phyloP scores from a whole-genome alignment of 2,113 vertebrate species.

The Taxidea taxus region DNA sequence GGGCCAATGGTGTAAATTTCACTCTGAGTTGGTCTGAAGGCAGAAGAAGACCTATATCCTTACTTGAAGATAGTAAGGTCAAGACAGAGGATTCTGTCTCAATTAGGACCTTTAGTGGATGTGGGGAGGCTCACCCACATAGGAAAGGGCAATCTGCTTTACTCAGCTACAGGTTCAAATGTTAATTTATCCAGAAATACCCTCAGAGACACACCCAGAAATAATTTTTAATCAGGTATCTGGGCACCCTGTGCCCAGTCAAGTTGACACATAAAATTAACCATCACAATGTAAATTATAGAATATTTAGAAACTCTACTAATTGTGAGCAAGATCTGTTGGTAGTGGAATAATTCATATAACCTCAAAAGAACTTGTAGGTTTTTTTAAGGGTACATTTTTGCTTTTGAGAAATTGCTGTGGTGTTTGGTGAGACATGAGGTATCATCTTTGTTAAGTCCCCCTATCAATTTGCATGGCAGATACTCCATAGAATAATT shows the following conservation, averaged over 20 bases:
- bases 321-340: not conserved
- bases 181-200: not conserved
- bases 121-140: not conserved
- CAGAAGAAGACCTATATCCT: not conserved
- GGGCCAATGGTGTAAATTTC: not conserved
- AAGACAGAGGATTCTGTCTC: not conserved
- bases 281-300: not conserved
- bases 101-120: not conserved
- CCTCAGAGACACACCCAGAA: not conserved
- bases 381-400: not conserved
- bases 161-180: not conserved
- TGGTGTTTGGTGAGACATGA: conserved; percentile 69
- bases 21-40: not conserved
- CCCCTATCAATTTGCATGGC: conserved; percentile 70
- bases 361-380: conserved; percentile 17
- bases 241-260: not conserved
- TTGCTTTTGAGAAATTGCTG: conserved; percentile 63
- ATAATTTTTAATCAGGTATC: not conserved
- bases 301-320: not conserved
- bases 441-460: conserved; percentile 48
- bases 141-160: not conserved
- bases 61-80: not conserved
- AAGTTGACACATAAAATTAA: not conserved
- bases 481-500: conserved; percentile 68
- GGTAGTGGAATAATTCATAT: not conserved